phyloP scores from a whole-genome alignment of 2,888 invertebrate species.

The Eristalis intricaria region DNA sequence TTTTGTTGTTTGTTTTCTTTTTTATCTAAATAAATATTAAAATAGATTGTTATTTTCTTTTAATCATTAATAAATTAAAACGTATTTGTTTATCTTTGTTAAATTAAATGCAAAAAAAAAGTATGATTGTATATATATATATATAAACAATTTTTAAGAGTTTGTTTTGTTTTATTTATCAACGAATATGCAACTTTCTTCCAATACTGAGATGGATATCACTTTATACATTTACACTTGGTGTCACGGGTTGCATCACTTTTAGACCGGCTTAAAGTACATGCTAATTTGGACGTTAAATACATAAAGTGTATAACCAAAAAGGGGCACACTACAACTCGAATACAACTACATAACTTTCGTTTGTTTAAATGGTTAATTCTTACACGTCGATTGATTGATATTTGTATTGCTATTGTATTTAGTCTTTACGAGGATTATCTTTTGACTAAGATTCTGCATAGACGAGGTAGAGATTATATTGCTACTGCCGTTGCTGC shows the following conservation, averaged over 20 bases:
- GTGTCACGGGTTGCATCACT: slow-evolving; percentile 26
- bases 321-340: slow-evolving; percentile 28
- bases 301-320: slow-evolving; percentile 52
- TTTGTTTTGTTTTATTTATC: slow-evolving; percentile 30
- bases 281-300: slow-evolving; percentile 37
- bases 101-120: slow-evolving; percentile 59
- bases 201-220: slow-evolving; percentile 61
- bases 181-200: slow-evolving; percentile 30
- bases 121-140: slow-evolving; percentile 1
- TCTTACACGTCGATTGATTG: slow-evolving; percentile 67
- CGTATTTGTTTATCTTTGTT: slow-evolving; percentile 35
- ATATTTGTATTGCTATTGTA: slow-evolving; percentile 65
- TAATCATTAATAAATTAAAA: slow-evolving; percentile 58
- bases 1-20: slow-evolving; percentile 8
- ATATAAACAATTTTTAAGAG: slow-evolving; percentile 45
- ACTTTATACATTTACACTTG: slow-evolving; percentile 61
- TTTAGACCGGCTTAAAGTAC: slow-evolving; percentile 59
- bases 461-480: slow-evolving; percentile 62
- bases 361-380: slow-evolving; percentile 43
- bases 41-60: slow-evolving; percentile 43
- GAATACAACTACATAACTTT: not conserved
- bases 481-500: slow-evolving; percentile 52
- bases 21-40: slow-evolving; percentile 66
- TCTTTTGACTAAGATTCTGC: slow-evolving; percentile 76
- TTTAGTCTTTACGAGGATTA: slow-evolving; percentile 77